phyloP scores from a whole-genome alignment of 2,888 invertebrate species.

The Drosophila austrosaltans region DNA sequence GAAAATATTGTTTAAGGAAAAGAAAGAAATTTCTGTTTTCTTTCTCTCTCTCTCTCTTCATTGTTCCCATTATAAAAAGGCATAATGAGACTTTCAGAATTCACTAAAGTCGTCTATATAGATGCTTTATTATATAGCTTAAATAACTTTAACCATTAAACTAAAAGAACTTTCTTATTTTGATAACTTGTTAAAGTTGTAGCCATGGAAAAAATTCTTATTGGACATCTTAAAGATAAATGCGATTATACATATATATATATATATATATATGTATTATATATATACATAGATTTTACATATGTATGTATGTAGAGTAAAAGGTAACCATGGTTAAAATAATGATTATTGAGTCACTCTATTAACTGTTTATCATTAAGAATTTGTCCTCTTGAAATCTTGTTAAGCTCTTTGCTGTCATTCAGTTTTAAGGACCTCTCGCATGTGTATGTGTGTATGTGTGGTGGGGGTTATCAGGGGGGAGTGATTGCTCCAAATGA shows the following conservation, averaged over 20 bases:
- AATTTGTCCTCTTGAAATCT: slow-evolving; percentile 9
- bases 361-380: slow-evolving; percentile 7
- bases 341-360: background rate
- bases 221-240: too few relatives aligned
- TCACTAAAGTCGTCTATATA: too few relatives aligned
- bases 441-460: background rate
- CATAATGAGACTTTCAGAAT: too few relatives aligned
- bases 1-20: background rate
- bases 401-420: slow-evolving; percentile 11
- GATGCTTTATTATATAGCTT: too few relatives aligned
- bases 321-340: slow-evolving; percentile 7
- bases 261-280: too few relatives aligned
- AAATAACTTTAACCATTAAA: background rate
- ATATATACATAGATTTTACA: too few relatives aligned
- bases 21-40: too few relatives aligned
- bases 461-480: background rate
- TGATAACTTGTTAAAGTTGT: too few relatives aligned
- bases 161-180: background rate
- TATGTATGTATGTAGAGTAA: background rate
- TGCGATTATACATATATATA: too few relatives aligned
- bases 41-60: too few relatives aligned
- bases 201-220: too few relatives aligned
- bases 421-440: slow-evolving; percentile 12
- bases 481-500: background rate
- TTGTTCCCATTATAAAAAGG: too few relatives aligned